These are phyloP conservation scores for Smithornis capensis DNA, from an alignment of 2,113 vertebrate species.

Conservation along the genomic window DNA sequence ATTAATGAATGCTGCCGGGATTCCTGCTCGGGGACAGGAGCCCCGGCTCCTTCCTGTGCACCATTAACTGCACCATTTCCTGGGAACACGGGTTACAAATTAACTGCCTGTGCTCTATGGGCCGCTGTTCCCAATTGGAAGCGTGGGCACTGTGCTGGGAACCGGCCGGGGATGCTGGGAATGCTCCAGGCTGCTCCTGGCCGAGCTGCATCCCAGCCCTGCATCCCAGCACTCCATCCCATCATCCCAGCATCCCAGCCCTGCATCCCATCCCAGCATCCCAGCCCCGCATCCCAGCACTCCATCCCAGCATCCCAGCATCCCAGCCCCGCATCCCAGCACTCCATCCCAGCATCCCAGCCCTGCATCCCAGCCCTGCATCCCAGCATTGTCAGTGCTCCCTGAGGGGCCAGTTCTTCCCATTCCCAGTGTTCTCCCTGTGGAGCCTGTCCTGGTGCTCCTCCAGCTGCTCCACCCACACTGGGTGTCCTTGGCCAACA, in stretches of 20 bases:
- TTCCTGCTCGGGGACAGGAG: neutral
- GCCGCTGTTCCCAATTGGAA: neutral
- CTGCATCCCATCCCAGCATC: neutral
- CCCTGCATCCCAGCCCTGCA: neutral
- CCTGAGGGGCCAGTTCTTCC: neutral
- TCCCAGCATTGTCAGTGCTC: rapidly evolving
- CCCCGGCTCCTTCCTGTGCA: neutral
- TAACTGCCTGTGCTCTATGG: neutral
- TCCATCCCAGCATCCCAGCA: neutral
- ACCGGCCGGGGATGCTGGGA: neutral
- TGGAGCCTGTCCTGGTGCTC: too few species aligned
- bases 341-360: neutral
- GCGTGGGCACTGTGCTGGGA: neutral
- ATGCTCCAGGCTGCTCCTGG: neutral
- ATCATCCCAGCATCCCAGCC: neutral
- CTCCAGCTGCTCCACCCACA: neutral
- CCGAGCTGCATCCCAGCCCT: neutral
- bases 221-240: neutral
- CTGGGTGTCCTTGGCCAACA: neutral
- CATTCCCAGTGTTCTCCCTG: neutral
- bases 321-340: neutral
- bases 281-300: neutral
- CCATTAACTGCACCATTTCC: neutral
- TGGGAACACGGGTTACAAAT: neutral
- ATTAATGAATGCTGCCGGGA: neutral